A percentile compares a stretch with the other conserved stretches of the same genome.
Conservation (phyloP, 92 coral and sea anemone species). For the Phymanthus crucifer region DNA sequence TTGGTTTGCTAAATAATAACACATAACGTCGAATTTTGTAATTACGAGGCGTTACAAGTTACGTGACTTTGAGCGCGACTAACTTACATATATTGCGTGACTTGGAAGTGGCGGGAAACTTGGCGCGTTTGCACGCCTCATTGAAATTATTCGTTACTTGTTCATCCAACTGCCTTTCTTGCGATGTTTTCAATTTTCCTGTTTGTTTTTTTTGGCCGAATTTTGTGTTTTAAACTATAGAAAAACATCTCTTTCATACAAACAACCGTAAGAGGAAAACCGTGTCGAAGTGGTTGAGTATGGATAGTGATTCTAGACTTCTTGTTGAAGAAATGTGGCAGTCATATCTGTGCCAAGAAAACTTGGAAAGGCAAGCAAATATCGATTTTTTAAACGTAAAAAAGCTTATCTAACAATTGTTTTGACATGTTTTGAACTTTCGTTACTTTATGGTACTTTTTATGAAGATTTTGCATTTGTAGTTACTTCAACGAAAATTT, state of each 20-base stretch:
- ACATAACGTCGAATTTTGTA: background rate
- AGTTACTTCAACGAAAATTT: background rate
- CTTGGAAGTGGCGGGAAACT: constrained; percentile 29
- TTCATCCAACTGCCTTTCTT: background rate
- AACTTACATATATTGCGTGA: background rate
- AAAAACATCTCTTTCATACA: background rate
- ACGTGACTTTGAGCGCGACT: constrained; percentile 3
- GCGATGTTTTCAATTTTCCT: background rate
- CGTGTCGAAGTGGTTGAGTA: background rate
- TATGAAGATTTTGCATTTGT: background rate
- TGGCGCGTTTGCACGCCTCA: constrained; percentile 8
- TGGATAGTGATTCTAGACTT: constrained; percentile 29
- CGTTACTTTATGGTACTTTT: background rate
- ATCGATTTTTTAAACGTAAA: background rate
- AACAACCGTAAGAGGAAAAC: background rate
- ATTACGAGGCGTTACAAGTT: background rate
- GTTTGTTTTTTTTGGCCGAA: background rate
- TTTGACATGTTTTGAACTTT: background rate
- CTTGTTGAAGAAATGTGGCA: constrained; percentile 35
- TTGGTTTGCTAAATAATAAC: background rate
- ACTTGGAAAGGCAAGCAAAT: constrained; percentile 9
- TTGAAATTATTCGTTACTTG: background rate
- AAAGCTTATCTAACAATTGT: background rate
- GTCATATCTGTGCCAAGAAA: constrained; percentile 34
- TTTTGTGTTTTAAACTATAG: background rate